These are phyloP conservation scores for Pelusios castaneus DNA, from an alignment of 2,113 vertebrate species.

Conservation along the genomic window DNA sequence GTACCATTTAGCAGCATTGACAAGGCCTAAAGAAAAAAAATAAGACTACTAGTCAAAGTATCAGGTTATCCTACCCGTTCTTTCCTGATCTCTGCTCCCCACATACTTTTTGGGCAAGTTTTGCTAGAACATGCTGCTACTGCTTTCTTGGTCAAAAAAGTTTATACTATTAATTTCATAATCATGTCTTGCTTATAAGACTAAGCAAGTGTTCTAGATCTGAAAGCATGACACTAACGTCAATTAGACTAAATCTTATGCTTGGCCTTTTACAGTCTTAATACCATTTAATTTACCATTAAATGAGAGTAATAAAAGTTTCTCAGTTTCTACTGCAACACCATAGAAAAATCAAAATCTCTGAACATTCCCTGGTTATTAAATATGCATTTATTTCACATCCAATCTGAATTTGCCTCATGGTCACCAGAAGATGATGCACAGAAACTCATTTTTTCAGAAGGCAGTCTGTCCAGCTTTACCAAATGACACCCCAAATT, in stretches of 20 bases:
- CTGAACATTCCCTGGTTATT: background rate
- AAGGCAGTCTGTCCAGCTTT: background rate
- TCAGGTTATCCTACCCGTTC: background rate
- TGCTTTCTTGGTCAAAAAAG: conserved; percentile 18
- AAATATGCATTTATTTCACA: background rate
- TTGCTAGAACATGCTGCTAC: conserved; percentile 24
- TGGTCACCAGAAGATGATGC: background rate
- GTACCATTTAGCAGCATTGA: conserved; percentile 99
- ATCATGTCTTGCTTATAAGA: background rate
- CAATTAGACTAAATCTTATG: conserved; percentile 1
- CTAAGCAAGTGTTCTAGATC: background rate
- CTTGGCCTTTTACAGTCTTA: conserved; percentile 25
- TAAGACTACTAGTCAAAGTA: conserved; percentile 59
- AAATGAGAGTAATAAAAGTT: background rate
- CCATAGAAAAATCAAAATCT: background rate
- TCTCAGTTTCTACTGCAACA: background rate
- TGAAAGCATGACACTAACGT: conserved; percentile 5
- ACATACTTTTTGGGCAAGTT: background rate
- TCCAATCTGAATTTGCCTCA: background rate
- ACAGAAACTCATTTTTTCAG: background rate
- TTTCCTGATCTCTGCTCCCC: background rate
- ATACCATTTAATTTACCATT: background rate
- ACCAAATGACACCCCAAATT: background rate
- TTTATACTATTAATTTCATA: background rate
- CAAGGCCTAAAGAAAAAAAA: conserved; percentile 86